phyloP scores from a whole-genome alignment of 2,113 vertebrate genomes.

The Delphinapterus leucas region DNA sequence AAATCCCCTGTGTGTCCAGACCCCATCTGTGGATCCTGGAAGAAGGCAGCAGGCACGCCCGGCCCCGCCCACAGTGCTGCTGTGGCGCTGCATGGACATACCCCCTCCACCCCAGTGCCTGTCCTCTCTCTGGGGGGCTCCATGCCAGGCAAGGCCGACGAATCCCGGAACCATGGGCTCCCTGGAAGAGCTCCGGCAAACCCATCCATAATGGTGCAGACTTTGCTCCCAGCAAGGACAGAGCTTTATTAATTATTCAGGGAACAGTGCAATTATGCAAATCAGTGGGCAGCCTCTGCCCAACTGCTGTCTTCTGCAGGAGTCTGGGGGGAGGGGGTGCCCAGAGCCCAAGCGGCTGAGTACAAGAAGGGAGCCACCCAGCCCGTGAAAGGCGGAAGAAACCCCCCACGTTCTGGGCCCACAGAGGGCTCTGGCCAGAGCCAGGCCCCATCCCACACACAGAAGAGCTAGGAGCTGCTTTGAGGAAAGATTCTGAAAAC shows the following conservation, averaged over 20 bases:
- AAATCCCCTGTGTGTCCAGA: not conserved
- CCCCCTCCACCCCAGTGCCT: not conserved
- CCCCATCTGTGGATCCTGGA: not conserved
- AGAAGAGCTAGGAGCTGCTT: not conserved
- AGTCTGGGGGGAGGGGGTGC: not conserved
- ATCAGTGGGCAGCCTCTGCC: slow-evolving; percentile 65
- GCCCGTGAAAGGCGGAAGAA: not conserved
- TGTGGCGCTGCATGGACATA: fast-evolving
- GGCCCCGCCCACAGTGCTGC: fast-evolving
- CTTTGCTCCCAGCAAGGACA: slow-evolving; percentile 77
- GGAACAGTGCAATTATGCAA: slow-evolving; percentile 74
- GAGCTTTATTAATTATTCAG: slow-evolving; percentile 81
- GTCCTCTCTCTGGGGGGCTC: not conserved
- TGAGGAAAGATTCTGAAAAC: not conserved
- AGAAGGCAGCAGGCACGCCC: not conserved
- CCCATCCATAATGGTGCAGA: slow-evolving; percentile 71
- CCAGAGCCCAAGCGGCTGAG: not conserved
- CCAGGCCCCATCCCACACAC: not conserved
- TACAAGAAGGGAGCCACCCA: not conserved
- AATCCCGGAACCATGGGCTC: not conserved
- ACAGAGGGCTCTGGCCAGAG: not conserved
- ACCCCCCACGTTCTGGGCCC: not conserved
- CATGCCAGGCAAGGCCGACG: slow-evolving; percentile 1
- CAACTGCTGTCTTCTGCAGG: slow-evolving; percentile 52
- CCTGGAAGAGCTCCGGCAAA: slow-evolving; percentile 38